Evolutionary conservation across 2,797 vertebrate species (phyloP).

Genomic region (Hypotaenidia philippensis): DNA sequence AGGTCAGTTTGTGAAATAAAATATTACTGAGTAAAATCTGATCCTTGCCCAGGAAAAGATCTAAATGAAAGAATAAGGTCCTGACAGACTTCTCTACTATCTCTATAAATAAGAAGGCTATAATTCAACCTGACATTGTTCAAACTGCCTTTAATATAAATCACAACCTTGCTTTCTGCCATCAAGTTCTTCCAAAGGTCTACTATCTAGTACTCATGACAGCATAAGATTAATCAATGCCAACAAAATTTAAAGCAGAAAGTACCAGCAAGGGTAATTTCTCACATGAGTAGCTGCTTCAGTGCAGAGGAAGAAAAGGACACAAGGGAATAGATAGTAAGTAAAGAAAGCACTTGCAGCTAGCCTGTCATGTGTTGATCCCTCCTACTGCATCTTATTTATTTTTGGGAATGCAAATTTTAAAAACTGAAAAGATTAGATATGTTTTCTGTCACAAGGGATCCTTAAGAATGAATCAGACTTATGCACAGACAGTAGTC

Average conservation of each 20-base stretch:
- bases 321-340: background rate
- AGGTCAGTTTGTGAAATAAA: background rate
- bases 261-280: background rate
- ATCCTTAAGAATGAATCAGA: background rate
- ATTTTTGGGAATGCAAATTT: background rate
- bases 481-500: background rate
- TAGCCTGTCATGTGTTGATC: background rate
- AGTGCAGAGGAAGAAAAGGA: background rate
- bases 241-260: background rate
- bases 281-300: background rate
- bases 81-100: background rate
- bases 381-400: background rate
- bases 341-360: background rate
- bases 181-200: background rate
- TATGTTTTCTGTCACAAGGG: background rate
- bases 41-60: background rate
- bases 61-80: background rate
- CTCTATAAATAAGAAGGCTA: background rate
- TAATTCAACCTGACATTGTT: background rate
- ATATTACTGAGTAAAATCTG: background rate
- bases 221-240: background rate
- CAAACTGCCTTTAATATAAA: background rate
- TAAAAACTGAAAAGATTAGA: background rate
- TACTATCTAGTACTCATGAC: background rate
- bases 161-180: background rate